Base-by-base conservation (phyloP, 2,797 vertebrate species). In the Tolypeutes matacus region DNA sequence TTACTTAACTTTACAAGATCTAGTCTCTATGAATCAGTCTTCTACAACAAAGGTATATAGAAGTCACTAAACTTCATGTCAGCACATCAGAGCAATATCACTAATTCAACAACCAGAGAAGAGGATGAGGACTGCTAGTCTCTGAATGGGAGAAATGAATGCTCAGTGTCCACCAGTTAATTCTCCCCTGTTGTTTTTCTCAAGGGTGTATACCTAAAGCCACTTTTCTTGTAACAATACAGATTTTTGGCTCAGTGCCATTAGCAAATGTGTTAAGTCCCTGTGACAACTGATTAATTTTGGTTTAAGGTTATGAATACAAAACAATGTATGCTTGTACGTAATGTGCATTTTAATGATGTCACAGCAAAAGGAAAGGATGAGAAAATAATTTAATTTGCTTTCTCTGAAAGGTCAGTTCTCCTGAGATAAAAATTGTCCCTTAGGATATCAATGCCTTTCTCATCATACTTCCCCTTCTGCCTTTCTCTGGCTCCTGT, bases 351-450 rank as follows among this genome's bases (percentile, higher is more conserved):
- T 98, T 98, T 98, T 98, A 98, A 98, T 98, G 97, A 98, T 98
- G 97, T 98, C 98, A 98, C 92, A 98, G 96, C 92, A 97, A 96
- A 97, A 98, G 97, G 97, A 98, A 98, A 98, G 98, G 97, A 98
- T 98, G 98, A 98, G 96, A 98, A 98, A 98, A 98, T 98, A 98
- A 98, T 98, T 98, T 98, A 98, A 98, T 98, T 98, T 98, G 97
- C 98, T 98, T 98, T 98, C 96, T 98, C 72, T 94, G 96, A 98
- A 98, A 98, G 98, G 98, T 98, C 98, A 98, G 95, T 97, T 98
- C 98, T 98, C 97, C 96, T 95, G 98, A 98, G 98, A 98, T 96
- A 95, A 98, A 98, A 97, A 98, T 98, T 98, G 96, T 98, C 98
- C 98, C 98, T 93, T 91, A 97, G 98, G 98, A 94, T 97, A 95